Conservation (phyloP, 2,888 invertebrate species). For the Incurvaria masculella region DNA sequence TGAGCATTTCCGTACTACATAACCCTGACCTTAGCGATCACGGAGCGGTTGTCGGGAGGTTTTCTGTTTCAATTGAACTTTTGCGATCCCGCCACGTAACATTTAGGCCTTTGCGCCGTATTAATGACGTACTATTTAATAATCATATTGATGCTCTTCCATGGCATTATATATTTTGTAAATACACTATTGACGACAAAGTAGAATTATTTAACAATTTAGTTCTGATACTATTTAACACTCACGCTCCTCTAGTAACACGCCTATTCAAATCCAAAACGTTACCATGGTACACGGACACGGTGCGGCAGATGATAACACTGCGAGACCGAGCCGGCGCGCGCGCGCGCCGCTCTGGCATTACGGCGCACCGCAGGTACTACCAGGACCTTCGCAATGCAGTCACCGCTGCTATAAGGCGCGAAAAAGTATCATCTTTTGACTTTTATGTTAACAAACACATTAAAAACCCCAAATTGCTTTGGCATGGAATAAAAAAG, state of each 20-base stretch:
- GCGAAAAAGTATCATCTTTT: constrained; percentile 14
- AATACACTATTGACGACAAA: background rate
- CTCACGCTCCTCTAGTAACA: background rate
- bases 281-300: background rate
- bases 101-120: background rate
- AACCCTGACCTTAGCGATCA: background rate
- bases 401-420: constrained; percentile 7
- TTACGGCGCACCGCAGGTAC: background rate
- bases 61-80: background rate
- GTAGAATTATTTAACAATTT: background rate
- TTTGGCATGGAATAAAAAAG: constrained; percentile 9
- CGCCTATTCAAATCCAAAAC: background rate
- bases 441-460: constrained; percentile 12
- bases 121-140: background rate
- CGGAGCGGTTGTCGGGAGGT: background rate
- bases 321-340: background rate
- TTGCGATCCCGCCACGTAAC: background rate
- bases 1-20: too few species aligned
- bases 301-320: background rate
- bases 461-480: constrained; percentile 4
- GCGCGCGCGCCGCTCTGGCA: background rate
- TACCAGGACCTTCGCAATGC: constrained; percentile 10
- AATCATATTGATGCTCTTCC: background rate
- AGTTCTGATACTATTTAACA: background rate
- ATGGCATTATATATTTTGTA: background rate